Evolutionary conservation across 2,888 invertebrate genomes (phyloP).

Genomic region (Eurois occulta): DNA sequence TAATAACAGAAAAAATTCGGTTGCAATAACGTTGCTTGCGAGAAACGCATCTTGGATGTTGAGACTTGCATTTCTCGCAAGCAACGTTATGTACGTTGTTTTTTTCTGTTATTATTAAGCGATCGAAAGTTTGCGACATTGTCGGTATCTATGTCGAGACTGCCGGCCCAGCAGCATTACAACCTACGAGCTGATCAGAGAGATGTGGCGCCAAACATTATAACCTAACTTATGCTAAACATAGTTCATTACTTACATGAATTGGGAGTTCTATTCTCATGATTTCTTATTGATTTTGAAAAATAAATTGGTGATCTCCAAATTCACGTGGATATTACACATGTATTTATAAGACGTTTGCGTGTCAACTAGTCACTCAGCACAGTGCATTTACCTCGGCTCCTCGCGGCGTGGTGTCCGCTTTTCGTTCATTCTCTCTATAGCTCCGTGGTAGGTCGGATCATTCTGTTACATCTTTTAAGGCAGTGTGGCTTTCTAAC

Average conservation of each 20-base stretch:
- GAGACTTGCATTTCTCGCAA: no score
- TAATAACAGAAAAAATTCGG: no score
- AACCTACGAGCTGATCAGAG: slow-evolving; percentile 77
- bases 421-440: slow-evolving; percentile 78
- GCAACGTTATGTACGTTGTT: no score
- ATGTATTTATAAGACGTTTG: slow-evolving; percentile 64
- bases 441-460: slow-evolving; percentile 83
- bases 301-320: slow-evolving; percentile 59
- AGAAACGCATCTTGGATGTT: no score
- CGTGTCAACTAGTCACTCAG: slow-evolving; percentile 80
- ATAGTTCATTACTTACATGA: slow-evolving; percentile 61
- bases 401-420: slow-evolving; percentile 83
- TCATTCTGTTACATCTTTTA: slow-evolving; percentile 82
- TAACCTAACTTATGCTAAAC: slow-evolving; percentile 67
- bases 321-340: slow-evolving; percentile 70
- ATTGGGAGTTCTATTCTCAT: slow-evolving; percentile 62
- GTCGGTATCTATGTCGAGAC: no score
- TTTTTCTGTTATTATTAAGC: no score
- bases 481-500: slow-evolving; percentile 88
- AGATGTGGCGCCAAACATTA: slow-evolving; percentile 66
- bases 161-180: no score
- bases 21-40: no score
- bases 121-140: no score
- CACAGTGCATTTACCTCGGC: slow-evolving; percentile 87
- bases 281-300: slow-evolving; percentile 57